Evolutionary conservation across 2,888 invertebrate species (phyloP).

Genomic region (Drosophila diplacantha): DNA sequence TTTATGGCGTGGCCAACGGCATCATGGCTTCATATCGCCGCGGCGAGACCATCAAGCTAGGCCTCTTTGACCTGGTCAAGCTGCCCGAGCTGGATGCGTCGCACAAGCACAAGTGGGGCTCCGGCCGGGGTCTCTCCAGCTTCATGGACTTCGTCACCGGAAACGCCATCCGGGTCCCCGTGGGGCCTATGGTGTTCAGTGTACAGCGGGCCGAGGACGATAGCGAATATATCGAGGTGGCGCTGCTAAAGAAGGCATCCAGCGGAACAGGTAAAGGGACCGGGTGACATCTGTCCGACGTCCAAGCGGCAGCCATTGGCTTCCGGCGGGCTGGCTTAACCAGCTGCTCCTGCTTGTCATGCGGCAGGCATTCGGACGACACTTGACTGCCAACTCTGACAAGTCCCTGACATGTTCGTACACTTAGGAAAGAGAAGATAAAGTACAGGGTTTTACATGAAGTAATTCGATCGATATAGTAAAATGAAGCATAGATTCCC

Average conservation of each 20-base stretch:
- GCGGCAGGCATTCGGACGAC: slow-evolving; percentile 26
- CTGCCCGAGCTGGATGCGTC: slow-evolving; percentile 68
- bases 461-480: neutral
- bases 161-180: slow-evolving; percentile 76
- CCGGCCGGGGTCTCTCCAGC: slow-evolving; percentile 70
- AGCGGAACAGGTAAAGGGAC: slow-evolving; percentile 70
- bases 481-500: neutral
- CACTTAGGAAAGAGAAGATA: slow-evolving; percentile 1
- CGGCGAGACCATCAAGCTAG: slow-evolving; percentile 80
- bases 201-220: slow-evolving; percentile 76
- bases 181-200: slow-evolving; percentile 77
- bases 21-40: slow-evolving; percentile 79
- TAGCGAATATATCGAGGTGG: slow-evolving; percentile 76
- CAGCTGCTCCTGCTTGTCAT: slow-evolving; percentile 45
- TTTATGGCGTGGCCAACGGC: slow-evolving; percentile 79
- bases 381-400: slow-evolving; percentile 28
- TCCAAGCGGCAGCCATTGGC: slow-evolving; percentile 3
- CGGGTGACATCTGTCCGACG: slow-evolving; percentile 17
- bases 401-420: neutral
- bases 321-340: neutral
- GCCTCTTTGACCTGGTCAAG: slow-evolving; percentile 80
- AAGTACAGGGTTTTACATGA: neutral
- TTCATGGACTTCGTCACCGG: slow-evolving; percentile 75
- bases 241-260: slow-evolving; percentile 73
- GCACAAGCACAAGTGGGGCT: slow-evolving; percentile 60